These are phyloP conservation scores for Peromyscus attwateri DNA, from an alignment of 2,797 vertebrate species.

Conservation along the genomic window DNA sequence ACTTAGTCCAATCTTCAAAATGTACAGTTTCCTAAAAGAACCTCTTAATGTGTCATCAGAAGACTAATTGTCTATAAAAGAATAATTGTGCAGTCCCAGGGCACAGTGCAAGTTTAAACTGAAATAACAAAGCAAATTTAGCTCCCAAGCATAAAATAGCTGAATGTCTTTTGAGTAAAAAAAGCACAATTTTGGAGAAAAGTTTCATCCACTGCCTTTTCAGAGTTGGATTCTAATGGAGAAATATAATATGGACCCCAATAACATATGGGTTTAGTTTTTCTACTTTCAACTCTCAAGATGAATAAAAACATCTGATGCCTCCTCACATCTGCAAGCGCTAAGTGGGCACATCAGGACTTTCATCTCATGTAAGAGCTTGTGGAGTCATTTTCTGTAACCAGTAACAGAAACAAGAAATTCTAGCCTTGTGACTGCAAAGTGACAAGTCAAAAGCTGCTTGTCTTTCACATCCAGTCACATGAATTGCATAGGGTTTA, in stretches of 20 bases:
- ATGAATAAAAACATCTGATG: background rate
- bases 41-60: constrained; percentile 80
- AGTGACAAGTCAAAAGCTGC: constrained; percentile 38
- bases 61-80: constrained; percentile 82
- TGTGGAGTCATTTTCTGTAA: constrained; percentile 37
- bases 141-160: constrained; percentile 49
- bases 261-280: constrained; percentile 42
- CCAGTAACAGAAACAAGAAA: constrained; percentile 20
- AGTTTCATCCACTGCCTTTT: constrained; percentile 55
- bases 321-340: background rate
- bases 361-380: constrained; percentile 15
- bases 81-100: constrained; percentile 76
- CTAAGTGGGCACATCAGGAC: background rate
- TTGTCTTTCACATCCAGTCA: background rate
- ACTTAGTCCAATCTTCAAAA: constrained; percentile 79
- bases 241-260: constrained; percentile 31
- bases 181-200: constrained; percentile 46
- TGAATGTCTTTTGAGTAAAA: constrained; percentile 62
- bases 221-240: constrained; percentile 59
- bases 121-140: constrained; percentile 78
- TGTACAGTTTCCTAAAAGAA: constrained; percentile 78
- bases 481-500: background rate
- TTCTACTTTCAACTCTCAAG: constrained; percentile 46
- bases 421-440: background rate
- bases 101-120: constrained; percentile 71